Percentiles rank a stretch among this genome's conserved stretches.
Conservation (phyloP, 2,113 vertebrate species). For the Hiodon alosoides region DNA sequence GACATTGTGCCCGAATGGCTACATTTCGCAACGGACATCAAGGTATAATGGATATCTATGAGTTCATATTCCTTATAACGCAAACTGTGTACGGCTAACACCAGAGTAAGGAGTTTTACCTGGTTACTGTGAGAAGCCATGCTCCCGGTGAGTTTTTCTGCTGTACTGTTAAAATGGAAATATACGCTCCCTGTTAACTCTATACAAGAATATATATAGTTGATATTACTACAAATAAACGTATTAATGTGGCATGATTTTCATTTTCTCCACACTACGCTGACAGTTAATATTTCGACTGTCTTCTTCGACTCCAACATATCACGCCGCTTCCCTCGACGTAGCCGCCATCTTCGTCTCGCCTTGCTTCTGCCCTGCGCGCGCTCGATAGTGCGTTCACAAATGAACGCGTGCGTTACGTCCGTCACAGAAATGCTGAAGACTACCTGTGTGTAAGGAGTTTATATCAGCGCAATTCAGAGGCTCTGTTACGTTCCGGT, state of each 20-base stretch:
- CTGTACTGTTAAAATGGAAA: conserved; percentile 51
- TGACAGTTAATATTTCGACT: conserved; percentile 39
- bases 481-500: too few relatives aligned
- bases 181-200: conserved; percentile 43
- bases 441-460: too few relatives aligned
- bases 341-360: conserved; percentile 68
- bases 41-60: conserved; percentile 38
- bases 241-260: conserved; percentile 53
- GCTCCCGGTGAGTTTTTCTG: conserved; percentile 64
- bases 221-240: conserved; percentile 39
- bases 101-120: conserved; percentile 54
- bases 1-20: background rate
- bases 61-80: conserved; percentile 18
- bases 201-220: conserved; percentile 35
- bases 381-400: conserved; percentile 31
- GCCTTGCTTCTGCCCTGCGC: conserved; percentile 49
- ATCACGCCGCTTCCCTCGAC: conserved; percentile 61
- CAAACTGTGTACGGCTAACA: background rate
- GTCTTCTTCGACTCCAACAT: conserved; percentile 51
- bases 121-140: conserved; percentile 72
- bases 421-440: background rate
- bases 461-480: too few relatives aligned
- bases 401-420: conserved; percentile 25
- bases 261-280: conserved; percentile 47
- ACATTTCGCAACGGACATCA: background rate